Evolutionary conservation across 2,113 vertebrate species (phyloP).

Genomic region (Turdus rufiventris): DNA sequence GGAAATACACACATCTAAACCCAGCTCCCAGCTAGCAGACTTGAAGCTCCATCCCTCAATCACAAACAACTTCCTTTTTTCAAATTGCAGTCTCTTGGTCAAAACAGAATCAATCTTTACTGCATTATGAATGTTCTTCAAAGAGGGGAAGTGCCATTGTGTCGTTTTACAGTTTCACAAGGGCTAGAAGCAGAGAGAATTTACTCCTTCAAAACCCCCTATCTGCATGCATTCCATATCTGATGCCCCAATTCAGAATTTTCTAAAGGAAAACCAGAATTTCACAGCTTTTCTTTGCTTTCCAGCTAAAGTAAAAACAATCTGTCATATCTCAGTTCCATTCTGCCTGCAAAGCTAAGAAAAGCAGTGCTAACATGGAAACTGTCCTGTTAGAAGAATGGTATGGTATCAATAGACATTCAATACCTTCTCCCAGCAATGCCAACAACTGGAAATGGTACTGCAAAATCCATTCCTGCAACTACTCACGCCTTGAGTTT

Average conservation of each 20-base stretch:
- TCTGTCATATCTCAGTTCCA: not conserved
- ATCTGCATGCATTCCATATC: not conserved
- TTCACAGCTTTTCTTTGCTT: not conserved
- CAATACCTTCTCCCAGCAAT: not conserved
- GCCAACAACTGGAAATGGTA: not conserved
- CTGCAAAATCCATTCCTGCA: not conserved
- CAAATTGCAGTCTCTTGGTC: not conserved
- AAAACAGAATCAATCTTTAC: not conserved
- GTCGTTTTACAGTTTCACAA: not conserved
- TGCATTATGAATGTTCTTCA: not conserved
- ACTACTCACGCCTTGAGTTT: not conserved
- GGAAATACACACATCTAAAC: rapidly evolving
- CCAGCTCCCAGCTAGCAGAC: not conserved
- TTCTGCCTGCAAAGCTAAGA: not conserved
- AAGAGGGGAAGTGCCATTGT: not conserved
- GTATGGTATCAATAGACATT: not conserved
- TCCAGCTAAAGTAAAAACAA: not conserved
- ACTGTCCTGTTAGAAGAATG: not conserved
- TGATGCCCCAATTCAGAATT: not conserved
- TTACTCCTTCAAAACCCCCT: not conserved
- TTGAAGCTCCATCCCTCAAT: not conserved
- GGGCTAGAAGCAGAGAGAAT: not conserved
- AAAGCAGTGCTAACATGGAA: not conserved
- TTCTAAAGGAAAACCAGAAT: not conserved
- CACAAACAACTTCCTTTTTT: not conserved